Evolutionary conservation across 2,888 invertebrate species (phyloP).

Genomic region (Andricus quercusramuli): DNA sequence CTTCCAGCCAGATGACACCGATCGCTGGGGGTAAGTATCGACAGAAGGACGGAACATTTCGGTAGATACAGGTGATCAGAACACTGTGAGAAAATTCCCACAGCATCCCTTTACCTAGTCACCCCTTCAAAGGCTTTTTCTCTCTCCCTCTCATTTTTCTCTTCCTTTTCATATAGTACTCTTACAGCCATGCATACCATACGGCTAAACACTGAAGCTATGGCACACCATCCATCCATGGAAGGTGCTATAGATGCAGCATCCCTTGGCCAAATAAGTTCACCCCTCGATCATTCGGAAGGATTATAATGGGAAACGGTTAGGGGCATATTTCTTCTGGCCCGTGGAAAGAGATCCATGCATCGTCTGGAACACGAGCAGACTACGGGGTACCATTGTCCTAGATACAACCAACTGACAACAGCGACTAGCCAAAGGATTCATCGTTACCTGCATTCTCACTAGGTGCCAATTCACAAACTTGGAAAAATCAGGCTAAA

Average conservation of each 20-base stretch:
- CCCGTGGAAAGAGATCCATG: slow-evolving; percentile 52
- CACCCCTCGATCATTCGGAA: slow-evolving; percentile 63
- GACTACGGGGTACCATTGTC: slow-evolving; percentile 67
- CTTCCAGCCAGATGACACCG: slow-evolving; percentile 45
- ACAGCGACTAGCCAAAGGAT: slow-evolving; percentile 58
- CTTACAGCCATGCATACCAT: slow-evolving; percentile 43
- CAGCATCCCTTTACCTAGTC: slow-evolving; percentile 71
- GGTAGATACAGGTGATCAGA: slow-evolving; percentile 75
- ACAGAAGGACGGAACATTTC: slow-evolving; percentile 51
- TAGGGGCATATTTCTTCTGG: slow-evolving; percentile 73
- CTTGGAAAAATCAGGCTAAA: slow-evolving; percentile 6
- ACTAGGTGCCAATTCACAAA: not conserved
- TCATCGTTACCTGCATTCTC: slow-evolving; percentile 61
- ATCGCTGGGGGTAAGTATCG: slow-evolving; percentile 61
- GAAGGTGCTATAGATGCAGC: slow-evolving; percentile 62
- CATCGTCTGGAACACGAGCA: slow-evolving; percentile 48
- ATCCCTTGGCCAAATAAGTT: slow-evolving; percentile 67
- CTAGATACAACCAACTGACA: slow-evolving; percentile 70
- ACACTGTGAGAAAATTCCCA: slow-evolving; percentile 75
- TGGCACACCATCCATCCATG: slow-evolving; percentile 46
- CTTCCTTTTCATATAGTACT: slow-evolving; percentile 38
- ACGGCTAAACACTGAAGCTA: slow-evolving; percentile 51
- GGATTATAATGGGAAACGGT: slow-evolving; percentile 73
- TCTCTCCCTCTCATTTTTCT: slow-evolving; percentile 48
- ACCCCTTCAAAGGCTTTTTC: slow-evolving; percentile 65